Base-by-base conservation (phyloP, 1,140 invertebrate genomes). In the Ips typographus region DNA sequence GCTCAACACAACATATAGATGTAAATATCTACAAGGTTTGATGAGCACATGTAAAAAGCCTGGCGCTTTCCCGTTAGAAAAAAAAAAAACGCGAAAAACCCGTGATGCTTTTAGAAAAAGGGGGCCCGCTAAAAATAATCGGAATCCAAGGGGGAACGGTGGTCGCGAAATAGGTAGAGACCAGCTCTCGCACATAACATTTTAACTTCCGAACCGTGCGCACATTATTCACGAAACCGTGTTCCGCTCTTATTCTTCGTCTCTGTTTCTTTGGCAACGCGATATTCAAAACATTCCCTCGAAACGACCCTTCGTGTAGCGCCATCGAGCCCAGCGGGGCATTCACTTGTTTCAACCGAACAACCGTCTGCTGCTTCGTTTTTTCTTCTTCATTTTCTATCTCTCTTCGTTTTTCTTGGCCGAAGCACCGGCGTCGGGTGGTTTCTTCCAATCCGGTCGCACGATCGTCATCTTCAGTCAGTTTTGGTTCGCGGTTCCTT, bases 341-440 rank as follows among this genome's bases (percentile, higher is more conserved):
- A 58, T 66, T 66, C 64, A 66, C 64, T 66, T 58, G 64, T 66
- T 66, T 66, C 53, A 41, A 66, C 43, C 64, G 58, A 66, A 66
- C 64, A 66, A 49, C 49, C 62, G 49, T 43, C 40, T 61, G 8
- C 44, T 53, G 39, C 61, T 64, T 64, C 49, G 47, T 52, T 64
- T 52, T 49, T 60, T 64, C 40, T 41, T 64, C 55, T 53, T 43
- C 55, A 42, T 51, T 40, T 64, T 40, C 8, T 64, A 36, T 64
- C 55, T 51, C 41, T 55, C 49, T 38, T 40, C 62, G 53, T 55
- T 51, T 64, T 47, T 37, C 5, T 22, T 37, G 52, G 61, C n/a
- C 36, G 61, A 63, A 52, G 62, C 51, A 65, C 39, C 55, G 64
- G 64, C 64, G 64, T 53, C 39, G 38, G 55, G 22, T 22, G 22